phyloP scores from a whole-genome alignment of 92 coral and sea anemone species.

The Umimayanthus chanpuru region DNA sequence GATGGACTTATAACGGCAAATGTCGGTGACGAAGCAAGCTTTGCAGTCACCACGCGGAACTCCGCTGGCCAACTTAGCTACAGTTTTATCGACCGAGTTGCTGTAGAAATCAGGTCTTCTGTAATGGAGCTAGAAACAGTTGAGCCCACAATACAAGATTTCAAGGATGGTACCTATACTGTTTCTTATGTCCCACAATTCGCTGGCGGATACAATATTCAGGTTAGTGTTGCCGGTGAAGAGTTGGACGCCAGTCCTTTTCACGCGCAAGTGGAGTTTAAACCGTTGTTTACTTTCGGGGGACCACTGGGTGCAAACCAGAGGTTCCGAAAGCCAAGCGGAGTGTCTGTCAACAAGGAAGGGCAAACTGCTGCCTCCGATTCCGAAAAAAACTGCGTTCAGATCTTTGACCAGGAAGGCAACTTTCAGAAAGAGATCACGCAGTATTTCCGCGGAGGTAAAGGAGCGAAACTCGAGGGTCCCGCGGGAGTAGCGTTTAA shows the following conservation, averaged over 20 bases:
- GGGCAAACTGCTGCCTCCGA: conserved; percentile 32
- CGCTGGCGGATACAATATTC: conserved; percentile 30
- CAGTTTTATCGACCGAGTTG: conserved; percentile 11
- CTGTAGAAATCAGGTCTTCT: conserved; percentile 35
- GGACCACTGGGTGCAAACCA: conserved; percentile 35
- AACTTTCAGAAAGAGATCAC: conserved; percentile 33
- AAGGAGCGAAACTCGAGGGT: conserved; percentile 10
- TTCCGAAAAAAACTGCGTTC: conserved; percentile 35
- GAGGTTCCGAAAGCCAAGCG: conserved; percentile 31
- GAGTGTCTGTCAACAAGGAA: conserved; percentile 26
- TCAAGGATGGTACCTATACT: conserved; percentile 32
- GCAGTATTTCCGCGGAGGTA: conserved; percentile 34
- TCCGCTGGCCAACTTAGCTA: conserved; percentile 36
- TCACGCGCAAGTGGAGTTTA: conserved; percentile 35
- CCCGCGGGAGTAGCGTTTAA: conserved; percentile 39
- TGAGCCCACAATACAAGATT: conserved; percentile 30
- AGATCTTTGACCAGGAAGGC: conserved; percentile 24
- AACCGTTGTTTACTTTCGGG: conserved; percentile 32
- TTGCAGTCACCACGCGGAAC: conserved; percentile 31
- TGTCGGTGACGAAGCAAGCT: conserved; percentile 12
- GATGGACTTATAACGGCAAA: not conserved
- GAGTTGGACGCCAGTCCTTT: conserved; percentile 15
- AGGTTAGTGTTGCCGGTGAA: conserved; percentile 12
- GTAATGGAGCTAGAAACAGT: conserved; percentile 6
- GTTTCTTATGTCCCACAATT: conserved; percentile 13